Percentiles rank a stretch among this genome's conserved stretches.
phyloP scores from a whole-genome alignment of 2,113 vertebrate genomes.

The Tachuris rubrigastra region DNA sequence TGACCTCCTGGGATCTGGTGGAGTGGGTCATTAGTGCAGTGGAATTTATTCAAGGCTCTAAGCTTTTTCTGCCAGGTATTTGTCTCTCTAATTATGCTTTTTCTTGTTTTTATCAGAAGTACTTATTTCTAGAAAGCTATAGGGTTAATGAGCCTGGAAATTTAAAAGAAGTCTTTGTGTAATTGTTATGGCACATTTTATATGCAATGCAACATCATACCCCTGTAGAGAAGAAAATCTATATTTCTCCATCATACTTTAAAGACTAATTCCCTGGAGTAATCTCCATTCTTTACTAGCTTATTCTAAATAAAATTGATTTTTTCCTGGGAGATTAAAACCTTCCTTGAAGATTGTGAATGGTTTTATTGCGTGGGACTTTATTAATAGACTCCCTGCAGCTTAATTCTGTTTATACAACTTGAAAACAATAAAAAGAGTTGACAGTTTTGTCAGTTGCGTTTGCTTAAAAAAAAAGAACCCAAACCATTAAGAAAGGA shows the following conservation, averaged over 20 bases:
- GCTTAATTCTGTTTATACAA: conserved; percentile 59
- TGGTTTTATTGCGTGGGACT: conserved; percentile 15
- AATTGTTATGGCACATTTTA: conserved; percentile 48
- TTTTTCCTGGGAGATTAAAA: conserved; percentile 67
- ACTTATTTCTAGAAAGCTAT: neutral
- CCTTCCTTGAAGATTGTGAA: conserved; percentile 52
- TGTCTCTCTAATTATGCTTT: neutral
- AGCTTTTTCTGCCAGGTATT: conserved; percentile 18
- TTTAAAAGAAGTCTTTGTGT: conserved; percentile 3
- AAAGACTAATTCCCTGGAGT: conserved; percentile 57
- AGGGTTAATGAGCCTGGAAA: neutral
- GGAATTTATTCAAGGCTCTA: neutral
- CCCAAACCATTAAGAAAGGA: neutral
- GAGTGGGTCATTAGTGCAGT: conserved; percentile 13
- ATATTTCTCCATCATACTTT: conserved; percentile 67
- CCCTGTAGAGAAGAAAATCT: conserved; percentile 51
- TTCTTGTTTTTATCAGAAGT: neutral
- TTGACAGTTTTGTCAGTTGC: conserved; percentile 49
- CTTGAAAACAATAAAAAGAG: conserved; percentile 55
- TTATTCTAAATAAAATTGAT: conserved; percentile 73
- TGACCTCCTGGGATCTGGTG: neutral
- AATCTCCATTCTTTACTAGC: conserved; percentile 58
- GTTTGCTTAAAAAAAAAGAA: neutral
- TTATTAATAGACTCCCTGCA: conserved; percentile 68
- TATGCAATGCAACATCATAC: conserved; percentile 20